Evolutionary conservation across 1,140 invertebrate genomes (phyloP).

Genomic region (Centruroides sculpturatus): DNA sequence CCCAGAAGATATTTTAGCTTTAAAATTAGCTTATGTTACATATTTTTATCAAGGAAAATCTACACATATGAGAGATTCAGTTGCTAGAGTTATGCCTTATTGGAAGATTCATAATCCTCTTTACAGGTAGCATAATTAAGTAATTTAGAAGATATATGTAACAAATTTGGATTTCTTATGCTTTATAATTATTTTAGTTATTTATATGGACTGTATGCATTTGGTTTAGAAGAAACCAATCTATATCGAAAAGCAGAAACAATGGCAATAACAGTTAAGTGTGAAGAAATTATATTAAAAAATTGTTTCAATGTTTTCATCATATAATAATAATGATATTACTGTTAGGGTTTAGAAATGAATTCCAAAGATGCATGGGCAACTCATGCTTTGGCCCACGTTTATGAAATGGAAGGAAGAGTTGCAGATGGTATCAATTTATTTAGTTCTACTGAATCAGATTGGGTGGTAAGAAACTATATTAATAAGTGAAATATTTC

Average conservation of each 20-base stretch:
- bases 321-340: not conserved
- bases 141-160: too few species aligned
- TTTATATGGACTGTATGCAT: conserved; percentile 40
- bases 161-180: too few species aligned
- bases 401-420: conserved; percentile 38
- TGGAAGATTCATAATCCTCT: conserved; percentile 32
- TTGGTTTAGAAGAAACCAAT: conserved; percentile 40
- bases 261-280: conserved; percentile 28
- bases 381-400: conserved; percentile 41
- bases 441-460: conserved; percentile 30
- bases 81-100: conserved; percentile 34
- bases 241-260: conserved; percentile 34
- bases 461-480: conserved; percentile 31
- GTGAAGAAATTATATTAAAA: not conserved
- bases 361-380: conserved; percentile 39
- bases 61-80: conserved; percentile 33
- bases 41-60: conserved; percentile 40
- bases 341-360: conserved; percentile 29
- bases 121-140: conserved; percentile 26
- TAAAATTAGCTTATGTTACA: conserved; percentile 40
- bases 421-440: conserved; percentile 35
- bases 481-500: too few species aligned
- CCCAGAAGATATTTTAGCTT: conserved; percentile 38
- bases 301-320: too few species aligned
- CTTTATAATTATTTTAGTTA: conserved; percentile 27